Base-by-base conservation (phyloP, 2,888 invertebrate genomes). In the Phytoseiulus persimilis region DNA sequence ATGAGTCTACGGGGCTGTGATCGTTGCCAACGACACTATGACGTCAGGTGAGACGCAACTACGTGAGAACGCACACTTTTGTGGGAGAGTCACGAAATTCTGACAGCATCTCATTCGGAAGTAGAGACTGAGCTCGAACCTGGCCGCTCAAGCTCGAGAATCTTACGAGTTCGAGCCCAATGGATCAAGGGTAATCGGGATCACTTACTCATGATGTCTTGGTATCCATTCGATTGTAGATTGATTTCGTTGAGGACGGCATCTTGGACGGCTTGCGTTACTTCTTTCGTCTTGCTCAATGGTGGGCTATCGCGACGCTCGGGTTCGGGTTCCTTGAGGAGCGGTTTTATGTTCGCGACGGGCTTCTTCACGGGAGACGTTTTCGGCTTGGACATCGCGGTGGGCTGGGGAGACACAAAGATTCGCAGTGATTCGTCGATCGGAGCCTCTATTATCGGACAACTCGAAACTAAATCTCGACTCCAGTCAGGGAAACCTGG, bases 211-310 rank as follows among this genome's bases (percentile, higher is more conserved):
- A 65, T 65, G 1, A 65, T 65, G 18, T 65, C 65, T 65, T 65
- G 65, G 18, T 65, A 65, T 14, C 65, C 65, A 18, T 65, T 65
- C 65, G 65, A 65, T 45, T 87, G 87, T 0, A 31, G 87, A 14
- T 87, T 87, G 87, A 87, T 87, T 18, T 87, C 87, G 87, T 87
- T 87, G 28, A 87, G 87, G 33, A 32, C 87, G n/a, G 87, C 87
- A 28, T 87, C 87, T 87, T 65, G 65, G 65, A 65, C 65, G 65
- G 65, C 65, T 65, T 65, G 65, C 65, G 65, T 65, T 65, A 65
- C 65, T 65, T 65, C 65, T 65, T 65, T 65, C 65, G 65, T 65
- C 18, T 87, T 87, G 45, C 45, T 87, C 87, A 87, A 33, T 5
- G 87, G 87, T 11, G 87, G 87, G 23, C 87, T 87, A n/a, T 87